Conservation (phyloP, 2,797 vertebrate genomes). For the Poeciliopsis gracilis region DNA sequence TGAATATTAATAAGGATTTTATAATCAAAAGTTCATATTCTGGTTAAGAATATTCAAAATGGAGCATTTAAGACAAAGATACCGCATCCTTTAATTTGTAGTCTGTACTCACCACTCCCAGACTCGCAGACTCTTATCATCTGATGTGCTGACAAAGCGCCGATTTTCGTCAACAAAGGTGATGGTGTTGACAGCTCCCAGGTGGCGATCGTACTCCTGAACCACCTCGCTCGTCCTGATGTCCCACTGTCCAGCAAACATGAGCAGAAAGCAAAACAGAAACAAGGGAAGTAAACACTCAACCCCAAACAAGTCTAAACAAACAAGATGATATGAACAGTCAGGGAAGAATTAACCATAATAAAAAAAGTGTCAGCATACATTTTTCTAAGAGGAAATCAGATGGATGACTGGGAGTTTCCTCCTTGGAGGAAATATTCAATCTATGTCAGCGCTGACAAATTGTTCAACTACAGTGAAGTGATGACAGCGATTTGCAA, state of each 20-base stretch:
- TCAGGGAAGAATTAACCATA: constrained; percentile 13
- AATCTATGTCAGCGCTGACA: constrained; percentile 11
- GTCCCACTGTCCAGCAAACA: constrained; percentile 86
- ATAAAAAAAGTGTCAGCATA: not conserved
- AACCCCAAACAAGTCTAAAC: not conserved
- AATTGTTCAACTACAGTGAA: constrained; percentile 9
- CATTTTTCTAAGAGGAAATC: not conserved
- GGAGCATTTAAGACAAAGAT: not conserved
- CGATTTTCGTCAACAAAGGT: constrained; percentile 98
- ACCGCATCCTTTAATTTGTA: not conserved
- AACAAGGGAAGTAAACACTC: constrained; percentile 11
- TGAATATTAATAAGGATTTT: not conserved
- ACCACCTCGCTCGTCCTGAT: constrained; percentile 94
- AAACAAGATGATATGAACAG: constrained; percentile 1
- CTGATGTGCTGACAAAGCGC: constrained; percentile 97
- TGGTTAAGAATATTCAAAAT: not conserved
- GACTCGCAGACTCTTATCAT: constrained; percentile 97
- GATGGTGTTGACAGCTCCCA: constrained; percentile 99
- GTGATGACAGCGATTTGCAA: constrained; percentile 10
- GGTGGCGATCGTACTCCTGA: constrained; percentile 96
- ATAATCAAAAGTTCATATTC: not conserved
- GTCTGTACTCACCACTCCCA: constrained; percentile 93
- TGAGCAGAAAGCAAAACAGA: not conserved
- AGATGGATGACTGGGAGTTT: constrained; percentile 1
- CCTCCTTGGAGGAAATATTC: constrained; percentile 8